Evolutionary conservation across 2,888 invertebrate species (phyloP).

Genomic region (Drosophila percnosoma): DNA sequence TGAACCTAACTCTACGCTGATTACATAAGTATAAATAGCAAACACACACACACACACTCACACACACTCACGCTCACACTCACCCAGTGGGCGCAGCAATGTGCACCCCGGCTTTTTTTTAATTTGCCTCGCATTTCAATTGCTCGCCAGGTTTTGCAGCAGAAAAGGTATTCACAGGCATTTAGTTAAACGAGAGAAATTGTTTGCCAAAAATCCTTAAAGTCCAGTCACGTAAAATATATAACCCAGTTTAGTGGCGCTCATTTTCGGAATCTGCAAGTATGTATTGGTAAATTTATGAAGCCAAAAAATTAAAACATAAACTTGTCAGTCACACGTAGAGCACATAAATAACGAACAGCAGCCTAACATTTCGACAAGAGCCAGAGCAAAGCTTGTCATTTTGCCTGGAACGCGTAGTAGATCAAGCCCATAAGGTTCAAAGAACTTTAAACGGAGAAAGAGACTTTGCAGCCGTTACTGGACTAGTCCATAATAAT

Average conservation of each 20-base stretch:
- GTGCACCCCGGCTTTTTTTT: constrained; percentile 17
- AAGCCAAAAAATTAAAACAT: constrained; percentile 58
- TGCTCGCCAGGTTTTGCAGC: constrained; percentile 23
- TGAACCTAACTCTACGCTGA: constrained; percentile 53
- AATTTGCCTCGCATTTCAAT: constrained; percentile 58
- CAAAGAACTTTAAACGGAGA: constrained; percentile 57
- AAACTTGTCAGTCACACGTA: constrained; percentile 77
- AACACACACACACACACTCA: background rate
- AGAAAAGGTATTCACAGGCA: constrained; percentile 14
- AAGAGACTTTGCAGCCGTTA: constrained; percentile 25
- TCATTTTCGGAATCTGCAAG: constrained; percentile 57
- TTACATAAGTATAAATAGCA: constrained; percentile 69
- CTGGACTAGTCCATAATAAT: constrained; percentile 42
- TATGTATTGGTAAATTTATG: constrained; percentile 56
- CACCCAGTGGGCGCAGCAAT: constrained; percentile 17
- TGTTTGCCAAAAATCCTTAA: constrained; percentile 12
- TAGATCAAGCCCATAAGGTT: constrained; percentile 72
- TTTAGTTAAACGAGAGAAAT: background rate
- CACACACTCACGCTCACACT: background rate
- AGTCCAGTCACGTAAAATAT: constrained; percentile 56
- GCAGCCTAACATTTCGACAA: constrained; percentile 1
- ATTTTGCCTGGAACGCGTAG: constrained; percentile 17
- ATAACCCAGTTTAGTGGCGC: constrained; percentile 54
- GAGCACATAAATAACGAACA: constrained; percentile 58
- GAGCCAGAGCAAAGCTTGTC: constrained; percentile 16